These are phyloP conservation scores for Uloborus diversus DNA, from an alignment of 1,140 invertebrate species.

Conservation along the genomic window DNA sequence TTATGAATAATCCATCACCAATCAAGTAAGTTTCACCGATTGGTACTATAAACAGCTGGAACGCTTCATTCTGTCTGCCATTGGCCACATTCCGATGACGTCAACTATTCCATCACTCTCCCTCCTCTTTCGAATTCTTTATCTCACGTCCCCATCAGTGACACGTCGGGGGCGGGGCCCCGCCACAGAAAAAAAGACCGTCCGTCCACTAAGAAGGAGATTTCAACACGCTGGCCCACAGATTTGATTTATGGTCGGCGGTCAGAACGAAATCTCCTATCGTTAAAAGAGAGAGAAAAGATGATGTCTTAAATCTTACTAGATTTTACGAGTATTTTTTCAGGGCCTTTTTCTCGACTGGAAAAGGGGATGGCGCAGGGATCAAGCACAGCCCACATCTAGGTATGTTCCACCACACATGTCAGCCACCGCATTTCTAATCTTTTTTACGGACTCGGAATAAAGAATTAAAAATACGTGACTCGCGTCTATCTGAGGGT, in stretches of 20 bases:
- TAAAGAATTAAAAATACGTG: conserved; percentile 46
- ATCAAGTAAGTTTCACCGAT: too few species aligned
- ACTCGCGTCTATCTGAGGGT: not conserved
- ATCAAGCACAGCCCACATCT: too few species aligned
- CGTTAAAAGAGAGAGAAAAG: not conserved
- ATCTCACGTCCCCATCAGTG: conserved; percentile 36
- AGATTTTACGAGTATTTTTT: conserved; percentile 2
- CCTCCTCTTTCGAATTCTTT: conserved; percentile 17
- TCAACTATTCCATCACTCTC: not conserved
- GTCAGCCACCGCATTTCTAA: conserved; percentile 7
- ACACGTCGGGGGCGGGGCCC: conserved; percentile 26
- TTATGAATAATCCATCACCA: not conserved
- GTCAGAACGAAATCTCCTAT: not conserved
- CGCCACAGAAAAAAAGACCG: not conserved
- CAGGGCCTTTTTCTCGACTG: not conserved
- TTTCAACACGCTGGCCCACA: not conserved
- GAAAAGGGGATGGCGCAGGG: too few species aligned
- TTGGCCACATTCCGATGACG: conserved; percentile 37
- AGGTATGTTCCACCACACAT: too few species aligned
- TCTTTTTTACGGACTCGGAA: conserved; percentile 36
- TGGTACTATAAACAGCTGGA: too few species aligned
- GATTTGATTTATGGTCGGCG: conserved; percentile 23
- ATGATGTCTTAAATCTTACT: conserved; percentile 39
- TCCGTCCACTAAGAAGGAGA: not conserved
- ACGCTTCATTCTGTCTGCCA: not conserved